These are phyloP conservation scores for Lysandra bellargus DNA, from an alignment of 2,888 invertebrate species.

Conservation along the genomic window DNA sequence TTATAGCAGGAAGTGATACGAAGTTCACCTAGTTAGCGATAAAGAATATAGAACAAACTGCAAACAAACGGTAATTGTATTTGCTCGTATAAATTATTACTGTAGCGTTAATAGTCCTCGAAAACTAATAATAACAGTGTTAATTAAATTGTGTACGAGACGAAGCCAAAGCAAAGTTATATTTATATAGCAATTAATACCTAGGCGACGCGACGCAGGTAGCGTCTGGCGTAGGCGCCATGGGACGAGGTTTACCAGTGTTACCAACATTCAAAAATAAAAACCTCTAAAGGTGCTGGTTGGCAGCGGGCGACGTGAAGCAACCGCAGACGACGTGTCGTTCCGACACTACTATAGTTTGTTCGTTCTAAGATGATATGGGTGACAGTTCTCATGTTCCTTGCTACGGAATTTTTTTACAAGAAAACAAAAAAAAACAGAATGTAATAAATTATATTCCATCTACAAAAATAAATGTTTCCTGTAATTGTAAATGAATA, in stretches of 20 bases:
- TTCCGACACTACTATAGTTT: too few relatives aligned
- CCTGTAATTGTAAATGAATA: too few relatives aligned
- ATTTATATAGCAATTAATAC: slow-evolving; percentile 12
- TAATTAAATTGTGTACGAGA: slow-evolving; percentile 27
- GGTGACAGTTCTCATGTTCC: too few relatives aligned
- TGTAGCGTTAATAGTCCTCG: background rate
- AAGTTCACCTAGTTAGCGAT: background rate
- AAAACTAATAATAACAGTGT: slow-evolving; percentile 17
- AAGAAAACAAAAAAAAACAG: too few relatives aligned
- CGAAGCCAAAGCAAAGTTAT: slow-evolving; percentile 21
- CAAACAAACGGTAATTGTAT: background rate
- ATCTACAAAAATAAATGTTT: too few relatives aligned
- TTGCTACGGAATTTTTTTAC: too few relatives aligned
- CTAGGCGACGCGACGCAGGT: slow-evolving; percentile 26
- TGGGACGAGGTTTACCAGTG: slow-evolving; percentile 39
- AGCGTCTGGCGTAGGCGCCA: slow-evolving; percentile 46
- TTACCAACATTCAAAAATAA: background rate
- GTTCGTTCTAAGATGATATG: too few relatives aligned
- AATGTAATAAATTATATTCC: too few relatives aligned
- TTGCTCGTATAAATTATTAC: background rate
- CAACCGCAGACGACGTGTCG: too few relatives aligned
- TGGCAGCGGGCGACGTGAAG: too few relatives aligned
- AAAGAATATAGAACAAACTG: background rate
- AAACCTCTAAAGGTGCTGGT: too few relatives aligned
- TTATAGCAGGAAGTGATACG: too few relatives aligned